Evolutionary conservation across 1,140 invertebrate species (phyloP), one percentile per base, ranked within the genome.

Genomic region (Eupeodes corollae): DNA sequence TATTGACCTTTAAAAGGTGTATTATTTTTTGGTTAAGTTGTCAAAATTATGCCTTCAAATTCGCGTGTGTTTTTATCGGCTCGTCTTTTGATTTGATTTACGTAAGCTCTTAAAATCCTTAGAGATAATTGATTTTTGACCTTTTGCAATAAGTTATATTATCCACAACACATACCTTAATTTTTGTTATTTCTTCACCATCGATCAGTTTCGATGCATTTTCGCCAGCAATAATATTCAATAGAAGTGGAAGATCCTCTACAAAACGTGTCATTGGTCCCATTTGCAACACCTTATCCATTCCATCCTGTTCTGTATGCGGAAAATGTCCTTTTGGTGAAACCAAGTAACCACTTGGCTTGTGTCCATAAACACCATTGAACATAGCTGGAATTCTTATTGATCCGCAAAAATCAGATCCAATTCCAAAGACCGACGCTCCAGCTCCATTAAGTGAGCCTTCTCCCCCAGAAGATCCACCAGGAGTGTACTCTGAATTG

Each of bases 311-410:
- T 1, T 50, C 35, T 0, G 69, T 54, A 6, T 60, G 59, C 0
- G 81, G 82, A 41, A 73, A 74, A 54, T 82, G 80, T 1, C 79
- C 80, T 11, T 72, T 67, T 14, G 74, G 67, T 0, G 80, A 63
- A 37, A 78, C 60, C 16, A 78, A 60, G 26, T 74, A 79, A 73
- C 61, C 73, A 0, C 87, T 83, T 14, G 88, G 82, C 62, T 91
- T 93, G 62, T 91, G 87, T 34, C 89, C 88, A 63, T 86, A 94
- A 9, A 94, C 74, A 15, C 91, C 91, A 70, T 83, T 88, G 58
- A 88, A 91, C 48, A 85, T 75, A 5, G 85, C 75, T 0, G 91
- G 91, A 57, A 96, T 68, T n/a, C 91, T 76, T 42, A 95, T 86
- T 16, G 88, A 92, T 12, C 91, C 82, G n/a, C 81, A 84, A 39